Evolutionary conservation across 2,888 invertebrate genomes (phyloP).

Genomic region (Spilarctia lutea): DNA sequence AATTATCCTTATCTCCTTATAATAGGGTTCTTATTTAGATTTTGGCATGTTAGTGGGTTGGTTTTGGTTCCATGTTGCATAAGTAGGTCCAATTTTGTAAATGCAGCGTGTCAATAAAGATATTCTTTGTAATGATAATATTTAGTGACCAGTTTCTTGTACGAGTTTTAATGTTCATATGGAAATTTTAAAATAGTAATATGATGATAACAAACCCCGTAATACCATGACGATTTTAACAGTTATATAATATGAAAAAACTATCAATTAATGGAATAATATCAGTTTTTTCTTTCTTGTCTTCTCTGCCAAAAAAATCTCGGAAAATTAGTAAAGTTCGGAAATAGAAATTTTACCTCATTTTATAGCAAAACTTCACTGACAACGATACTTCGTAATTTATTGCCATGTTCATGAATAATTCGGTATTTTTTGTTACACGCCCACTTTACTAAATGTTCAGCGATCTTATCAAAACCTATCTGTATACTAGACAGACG

Average conservation of each 20-base stretch:
- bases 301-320: neutral
- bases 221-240: too few species aligned
- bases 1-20: too few species aligned
- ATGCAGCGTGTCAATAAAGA: neutral
- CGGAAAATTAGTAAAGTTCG: neutral
- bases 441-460: conserved; percentile 35
- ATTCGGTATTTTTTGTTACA: conserved; percentile 37
- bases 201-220: too few species aligned
- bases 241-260: neutral
- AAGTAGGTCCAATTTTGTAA: neutral
- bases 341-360: neutral
- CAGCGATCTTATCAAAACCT: conserved; percentile 34
- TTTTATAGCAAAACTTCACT: conserved; percentile 10
- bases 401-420: conserved; percentile 42
- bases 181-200: too few species aligned
- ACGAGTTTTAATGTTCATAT: too few species aligned
- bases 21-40: too few species aligned
- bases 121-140: too few species aligned
- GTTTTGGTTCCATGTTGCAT: too few species aligned
- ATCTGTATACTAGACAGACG: conserved; percentile 31
- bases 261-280: neutral
- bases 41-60: too few species aligned
- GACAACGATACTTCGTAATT: conserved; percentile 25
- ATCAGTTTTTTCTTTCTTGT: neutral
- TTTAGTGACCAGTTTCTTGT: too few species aligned